Base-by-base conservation (phyloP, 1,140 invertebrate genomes). In the Pemphigus obesinymphae region DNA sequence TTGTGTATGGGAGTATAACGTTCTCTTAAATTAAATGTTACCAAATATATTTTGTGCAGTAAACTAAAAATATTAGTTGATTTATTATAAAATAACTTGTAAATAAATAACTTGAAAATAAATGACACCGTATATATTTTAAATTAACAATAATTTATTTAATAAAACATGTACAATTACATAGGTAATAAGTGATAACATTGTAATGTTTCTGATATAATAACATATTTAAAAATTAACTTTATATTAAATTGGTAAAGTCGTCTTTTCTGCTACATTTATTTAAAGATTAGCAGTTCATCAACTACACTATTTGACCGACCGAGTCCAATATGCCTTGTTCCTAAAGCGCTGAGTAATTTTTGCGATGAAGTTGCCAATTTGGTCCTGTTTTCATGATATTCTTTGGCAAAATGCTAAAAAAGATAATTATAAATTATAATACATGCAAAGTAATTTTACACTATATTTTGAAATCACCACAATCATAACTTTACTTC, bases 241-340 rank as follows among this genome's bases (percentile, higher is more conserved):
- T 50, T 50, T 50, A 73, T 48, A 73, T 31, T 73, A 34, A 20
- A 31, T 50, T 73, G 70, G 34, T 26, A 37, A 58, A 55, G n/a
- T 26, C 26, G 26, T 29, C n/a, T 17, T 80, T 45, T 29, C 55
- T 61, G 48, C 55, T 40, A 61, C 17, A 34, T 63, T 80, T 61
- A 80, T 80, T 80, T 80, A 37, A 80, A 80, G 3, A 80, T 80
- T 7, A 80, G 55, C 17, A 82, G 66, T 80, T 82, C 82, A 43
- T 82, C 82, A 29, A 82, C 75, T 50, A 82, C 63, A 53, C 82
- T 82, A 70, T 82, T 82, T 26, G 82, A 82, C 43, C 82, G 73
- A 43, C 58, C 58, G 20, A 82, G 58, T 80, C 76, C 76, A 43
- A 61, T 61, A 40, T 80, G 76, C 37, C 82, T 63, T n/a, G 72